A percentile compares a stretch with the other conserved stretches of the same genome.
phyloP scores from a whole-genome alignment of 1,140 invertebrate species.

The Megalonaias nervosa region DNA sequence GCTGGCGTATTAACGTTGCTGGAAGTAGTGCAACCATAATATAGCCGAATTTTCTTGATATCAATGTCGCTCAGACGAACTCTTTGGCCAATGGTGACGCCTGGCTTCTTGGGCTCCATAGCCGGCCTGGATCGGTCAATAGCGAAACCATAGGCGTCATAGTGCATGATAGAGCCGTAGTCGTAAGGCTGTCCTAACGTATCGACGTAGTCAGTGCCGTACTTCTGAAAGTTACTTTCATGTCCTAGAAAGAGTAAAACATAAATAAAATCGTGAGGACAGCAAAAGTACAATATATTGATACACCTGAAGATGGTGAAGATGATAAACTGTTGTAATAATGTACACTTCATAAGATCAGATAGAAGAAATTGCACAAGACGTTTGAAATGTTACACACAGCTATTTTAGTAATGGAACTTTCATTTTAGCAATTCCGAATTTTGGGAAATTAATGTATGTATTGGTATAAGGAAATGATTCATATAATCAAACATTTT shows the following conservation, averaged over 20 bases:
- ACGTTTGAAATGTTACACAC: no score
- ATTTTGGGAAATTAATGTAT: no score
- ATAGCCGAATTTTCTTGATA: conserved; percentile 48
- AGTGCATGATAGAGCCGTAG: conserved; percentile 95
- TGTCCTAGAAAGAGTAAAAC: conserved; percentile 39
- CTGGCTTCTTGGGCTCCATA: conserved; percentile 69
- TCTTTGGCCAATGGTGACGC: conserved; percentile 52
- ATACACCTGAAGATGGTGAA: no score
- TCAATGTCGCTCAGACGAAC: conserved; percentile 41
- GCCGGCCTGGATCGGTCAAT: conserved; percentile 73
- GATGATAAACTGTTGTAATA: no score
- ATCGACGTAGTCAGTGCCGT: conserved; percentile 36
- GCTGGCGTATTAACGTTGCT: conserved; percentile 1
- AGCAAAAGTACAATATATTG: no score
- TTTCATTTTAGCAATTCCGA: no score
- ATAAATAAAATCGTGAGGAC: no score
- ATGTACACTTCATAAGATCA: no score
- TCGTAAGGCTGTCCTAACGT: conserved; percentile 82
- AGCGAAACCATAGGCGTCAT: conserved; percentile 94
- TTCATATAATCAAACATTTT: no score
- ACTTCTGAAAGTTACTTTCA: conserved; percentile 54
- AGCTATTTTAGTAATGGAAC: no score
- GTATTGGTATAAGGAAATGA: no score
- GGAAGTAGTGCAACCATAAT: conserved; percentile 43
- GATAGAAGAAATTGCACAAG: no score